Base-by-base conservation (phyloP, 2,888 invertebrate genomes). In the Torymus texanus region DNA sequence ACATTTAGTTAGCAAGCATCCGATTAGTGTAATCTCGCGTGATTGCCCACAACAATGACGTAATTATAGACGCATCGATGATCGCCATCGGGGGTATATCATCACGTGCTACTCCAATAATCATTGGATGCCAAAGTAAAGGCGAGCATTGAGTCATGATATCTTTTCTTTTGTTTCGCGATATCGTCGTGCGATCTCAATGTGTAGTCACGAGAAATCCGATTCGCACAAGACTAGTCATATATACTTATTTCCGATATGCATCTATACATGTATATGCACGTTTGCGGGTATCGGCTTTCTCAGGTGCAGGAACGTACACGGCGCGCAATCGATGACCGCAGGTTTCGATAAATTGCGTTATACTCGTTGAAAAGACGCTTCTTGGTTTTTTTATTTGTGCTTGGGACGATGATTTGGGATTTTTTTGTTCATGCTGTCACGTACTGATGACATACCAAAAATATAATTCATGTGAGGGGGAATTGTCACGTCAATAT, bases 181-280 rank as follows among this genome's bases (percentile, higher is more conserved):
- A 67, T 11, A 18, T n/a, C 55, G 67, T 63, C 68, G 16, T n/a
- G 55, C 24, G 63, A 76, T 76, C 56, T 70, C 63, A 21, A 21
- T 21, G 21, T 41, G 10, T 8, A 41, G 41, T 56, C 58, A 11
- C 13, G 16, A 63, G 76, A 70, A 70, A 76, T 18, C 50, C 76
- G 63, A 76, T 56, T 21, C 63, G 18, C 21, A 29, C 50, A 56
- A 29, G 29, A 75, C 53, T 41, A 75, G 53, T 53, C 67, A 11
- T 50, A 24, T 21, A 21, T 18, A 24, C 51, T 68, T 62, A 56
- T 62, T 75, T 68, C 61, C 58, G 65, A 65, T 55, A 41, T 65
- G n/a, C 24, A 2, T 73, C 55, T 53, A 41, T 59, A 24, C 41
- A 41, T 41, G 8, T 8, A 41, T 41, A 14, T n/a, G 16, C n/a